phyloP scores from a whole-genome alignment of 1,140 invertebrate species.

The Luehdorfia chinensis region DNA sequence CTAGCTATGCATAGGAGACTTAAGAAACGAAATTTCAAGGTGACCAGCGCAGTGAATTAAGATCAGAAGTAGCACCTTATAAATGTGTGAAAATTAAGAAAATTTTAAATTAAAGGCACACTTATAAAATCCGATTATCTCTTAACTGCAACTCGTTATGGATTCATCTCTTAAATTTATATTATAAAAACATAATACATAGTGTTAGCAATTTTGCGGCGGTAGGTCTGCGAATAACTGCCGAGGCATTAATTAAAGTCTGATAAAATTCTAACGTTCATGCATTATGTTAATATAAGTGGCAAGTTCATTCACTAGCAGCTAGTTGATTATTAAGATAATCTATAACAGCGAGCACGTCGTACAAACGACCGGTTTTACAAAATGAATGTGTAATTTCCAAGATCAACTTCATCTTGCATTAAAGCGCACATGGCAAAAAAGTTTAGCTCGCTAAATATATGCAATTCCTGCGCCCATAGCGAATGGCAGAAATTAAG shows the following conservation, averaged over 20 bases:
- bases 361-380: conserved; percentile 9
- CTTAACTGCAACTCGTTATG: too few relatives aligned
- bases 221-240: conserved; percentile 11
- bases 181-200: conserved; percentile 13
- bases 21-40: too few relatives aligned
- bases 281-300: conserved; percentile 12
- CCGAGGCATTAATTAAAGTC: conserved; percentile 10
- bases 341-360: conserved; percentile 7
- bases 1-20: too few relatives aligned
- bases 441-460: conserved; percentile 26
- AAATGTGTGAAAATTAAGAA: too few relatives aligned
- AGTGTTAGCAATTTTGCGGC: conserved; percentile 5
- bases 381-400: conserved; percentile 19
- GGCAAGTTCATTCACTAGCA: conserved; percentile 11
- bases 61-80: too few relatives aligned
- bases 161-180: conserved; percentile 14
- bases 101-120: too few relatives aligned
- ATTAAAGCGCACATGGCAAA: conserved; percentile 25
- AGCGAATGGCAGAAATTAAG: conserved; percentile 61
- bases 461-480: conserved; percentile 48
- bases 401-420: conserved; percentile 27
- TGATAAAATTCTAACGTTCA: conserved; percentile 16
- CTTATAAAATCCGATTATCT: too few relatives aligned
- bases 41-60: too few relatives aligned
- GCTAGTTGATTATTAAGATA: conserved; percentile 22